Evolutionary conservation across 1,140 invertebrate genomes (phyloP).

Genomic region (Elymnias hypermnestra): DNA sequence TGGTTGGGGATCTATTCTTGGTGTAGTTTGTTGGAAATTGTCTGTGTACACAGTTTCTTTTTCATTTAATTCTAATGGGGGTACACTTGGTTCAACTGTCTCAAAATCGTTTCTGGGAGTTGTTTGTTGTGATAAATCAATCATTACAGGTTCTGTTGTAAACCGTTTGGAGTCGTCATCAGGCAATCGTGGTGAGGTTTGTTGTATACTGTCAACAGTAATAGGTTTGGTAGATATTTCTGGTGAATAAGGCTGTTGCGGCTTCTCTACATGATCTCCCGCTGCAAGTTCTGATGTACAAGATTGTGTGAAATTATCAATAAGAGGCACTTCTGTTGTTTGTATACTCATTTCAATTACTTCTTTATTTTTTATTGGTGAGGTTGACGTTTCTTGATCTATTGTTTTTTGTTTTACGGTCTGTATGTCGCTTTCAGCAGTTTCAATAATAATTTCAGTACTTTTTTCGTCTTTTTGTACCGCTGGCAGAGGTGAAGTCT

Average conservation of each 20-base stretch:
- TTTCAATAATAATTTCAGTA: constrained; percentile 55
- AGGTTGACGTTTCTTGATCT: constrained; percentile 61
- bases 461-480: constrained; percentile 59
- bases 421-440: constrained; percentile 61
- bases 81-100: not conserved
- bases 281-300: constrained; percentile 1
- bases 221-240: constrained; percentile 13
- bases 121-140: constrained; percentile 25
- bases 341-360: constrained; percentile 73
- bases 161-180: constrained; percentile 8
- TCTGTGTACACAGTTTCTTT: constrained; percentile 31
- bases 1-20: constrained; percentile 39
- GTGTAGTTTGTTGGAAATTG: constrained; percentile 48
- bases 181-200: constrained; percentile 58
- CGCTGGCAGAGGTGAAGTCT: constrained; percentile 56
- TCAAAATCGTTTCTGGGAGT: constrained; percentile 20
- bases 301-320: constrained; percentile 51
- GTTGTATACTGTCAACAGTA: constrained; percentile 52
- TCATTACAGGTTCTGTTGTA: constrained; percentile 10
- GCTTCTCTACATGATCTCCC: no score
- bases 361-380: constrained; percentile 47
- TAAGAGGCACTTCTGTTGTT: constrained; percentile 53
- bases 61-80: constrained; percentile 13
- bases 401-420: constrained; percentile 60
- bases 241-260: constrained; percentile 10